Percentiles rank a stretch among this genome's conserved stretches.
Conservation (phyloP, 2,797 vertebrate genomes). For the Chrosomus eos region DNA sequence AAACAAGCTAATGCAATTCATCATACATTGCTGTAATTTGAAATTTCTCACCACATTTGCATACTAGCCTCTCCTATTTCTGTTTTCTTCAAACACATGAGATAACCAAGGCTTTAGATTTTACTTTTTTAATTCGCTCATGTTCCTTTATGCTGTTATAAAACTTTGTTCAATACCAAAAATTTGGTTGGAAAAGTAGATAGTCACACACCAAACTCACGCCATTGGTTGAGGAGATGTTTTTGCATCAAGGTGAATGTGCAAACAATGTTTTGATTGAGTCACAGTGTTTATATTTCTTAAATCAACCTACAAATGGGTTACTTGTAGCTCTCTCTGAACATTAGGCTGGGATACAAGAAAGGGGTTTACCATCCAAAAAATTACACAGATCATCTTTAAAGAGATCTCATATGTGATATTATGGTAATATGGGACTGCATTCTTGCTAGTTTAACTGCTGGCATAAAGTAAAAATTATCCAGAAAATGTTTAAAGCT, state of each 20-base stretch:
- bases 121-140: not conserved
- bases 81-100: not conserved
- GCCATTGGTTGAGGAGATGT: not conserved
- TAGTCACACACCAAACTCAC: not conserved
- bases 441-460: not conserved
- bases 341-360: not conserved
- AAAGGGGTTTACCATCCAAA: slow-evolving; percentile 7
- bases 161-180: too few species aligned
- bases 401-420: not conserved
- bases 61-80: not conserved
- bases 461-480: not conserved
- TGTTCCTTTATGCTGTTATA: not conserved
- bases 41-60: not conserved
- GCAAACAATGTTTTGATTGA: not conserved
- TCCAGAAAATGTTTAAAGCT: not conserved
- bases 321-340: not conserved
- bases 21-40: not conserved
- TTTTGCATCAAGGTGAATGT: not conserved
- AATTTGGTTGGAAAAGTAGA: not conserved
- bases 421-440: not conserved
- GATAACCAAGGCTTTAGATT: not conserved
- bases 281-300: not conserved
- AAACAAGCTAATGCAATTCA: slow-evolving; percentile 5
- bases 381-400: not conserved
- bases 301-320: not conserved